These are phyloP conservation scores for Leptopilina clavipes DNA, from an alignment of 1,140 invertebrate species.

Conservation along the genomic window DNA sequence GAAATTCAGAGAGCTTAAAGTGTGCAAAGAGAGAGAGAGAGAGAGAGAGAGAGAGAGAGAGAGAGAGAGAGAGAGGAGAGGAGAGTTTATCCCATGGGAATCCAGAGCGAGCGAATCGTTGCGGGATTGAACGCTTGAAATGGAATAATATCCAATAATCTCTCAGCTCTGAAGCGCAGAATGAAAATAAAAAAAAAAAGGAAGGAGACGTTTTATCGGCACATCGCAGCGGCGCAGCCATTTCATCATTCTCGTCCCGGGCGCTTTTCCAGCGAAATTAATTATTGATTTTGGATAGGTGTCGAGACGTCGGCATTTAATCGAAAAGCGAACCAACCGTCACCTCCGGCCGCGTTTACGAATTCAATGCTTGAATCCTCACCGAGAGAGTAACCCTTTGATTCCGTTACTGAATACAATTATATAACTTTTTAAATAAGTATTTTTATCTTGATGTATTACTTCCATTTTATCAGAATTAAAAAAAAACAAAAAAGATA, in stretches of 20 bases:
- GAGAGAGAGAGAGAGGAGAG: too few species aligned
- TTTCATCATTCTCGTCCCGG: constrained; percentile 14
- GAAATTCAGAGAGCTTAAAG: constrained; percentile 11
- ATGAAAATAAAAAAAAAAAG: constrained; percentile 1
- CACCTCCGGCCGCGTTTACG: constrained; percentile 45
- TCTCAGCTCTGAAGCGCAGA: constrained; percentile 57
- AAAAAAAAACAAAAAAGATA: too few species aligned
- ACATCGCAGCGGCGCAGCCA: constrained; percentile 41
- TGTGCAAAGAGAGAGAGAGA: too few species aligned
- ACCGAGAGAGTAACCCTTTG: not conserved
- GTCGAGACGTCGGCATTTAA: constrained; percentile 65
- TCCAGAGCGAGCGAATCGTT: constrained; percentile 49
- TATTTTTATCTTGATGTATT: not conserved
- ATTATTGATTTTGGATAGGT: constrained; percentile 73
- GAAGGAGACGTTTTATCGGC: constrained; percentile 41
- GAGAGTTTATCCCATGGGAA: constrained; percentile 39
- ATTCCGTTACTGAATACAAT: not conserved
- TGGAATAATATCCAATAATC: constrained; percentile 74
- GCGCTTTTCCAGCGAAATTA: constrained; percentile 61
- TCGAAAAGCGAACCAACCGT: constrained; percentile 63
- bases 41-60: not conserved
- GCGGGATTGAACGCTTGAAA: constrained; percentile 72
- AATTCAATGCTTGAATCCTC: constrained; percentile 20
- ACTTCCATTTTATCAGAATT: not conserved
- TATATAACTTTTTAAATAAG: not conserved